A percentile compares a stretch with the other conserved stretches of the same genome.
phyloP scores from a whole-genome alignment of 2,888 invertebrate genomes.

The Tenthredo distinguenda region DNA sequence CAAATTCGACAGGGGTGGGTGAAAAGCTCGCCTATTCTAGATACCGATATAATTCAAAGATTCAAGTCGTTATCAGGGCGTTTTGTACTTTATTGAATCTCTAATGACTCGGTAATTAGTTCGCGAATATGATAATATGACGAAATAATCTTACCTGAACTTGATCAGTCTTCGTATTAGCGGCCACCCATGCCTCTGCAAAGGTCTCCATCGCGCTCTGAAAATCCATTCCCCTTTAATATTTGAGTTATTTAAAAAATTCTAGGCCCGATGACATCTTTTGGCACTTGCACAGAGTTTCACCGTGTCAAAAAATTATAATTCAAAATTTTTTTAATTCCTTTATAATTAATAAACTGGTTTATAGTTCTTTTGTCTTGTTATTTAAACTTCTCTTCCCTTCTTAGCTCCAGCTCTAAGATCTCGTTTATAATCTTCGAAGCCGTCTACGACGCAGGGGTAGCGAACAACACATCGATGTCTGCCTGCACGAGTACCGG shows the following conservation, averaged over 20 bases:
- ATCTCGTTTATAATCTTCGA: neutral
- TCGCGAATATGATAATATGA: too few species aligned
- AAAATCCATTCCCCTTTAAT: slow-evolving; percentile 89
- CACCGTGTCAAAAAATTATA: slow-evolving; percentile 14
- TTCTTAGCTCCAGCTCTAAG: neutral
- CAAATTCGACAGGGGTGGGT: neutral
- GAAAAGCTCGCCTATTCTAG: neutral
- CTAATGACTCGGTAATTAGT: too few species aligned
- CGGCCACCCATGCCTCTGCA: slow-evolving; percentile 98
- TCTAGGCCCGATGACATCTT: slow-evolving; percentile 26
- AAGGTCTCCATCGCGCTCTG: slow-evolving; percentile 99
- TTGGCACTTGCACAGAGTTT: slow-evolving; percentile 28
- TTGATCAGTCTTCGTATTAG: slow-evolving; percentile 85
- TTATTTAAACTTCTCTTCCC: neutral
- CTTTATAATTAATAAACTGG: neutral
- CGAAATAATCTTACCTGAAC: slow-evolving; percentile 70
- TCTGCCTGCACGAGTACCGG: neutral
- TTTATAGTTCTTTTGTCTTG: neutral
- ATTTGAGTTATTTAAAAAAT: slow-evolving; percentile 10
- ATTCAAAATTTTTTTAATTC: neutral
- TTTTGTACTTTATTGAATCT: too few species aligned
- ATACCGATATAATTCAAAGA: neutral
- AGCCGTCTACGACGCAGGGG: neutral
- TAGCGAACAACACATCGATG: neutral
- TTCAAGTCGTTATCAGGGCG: neutral